Evolutionary conservation across 2,888 invertebrate genomes (phyloP), one percentile per base, ranked within the genome.

Genomic region (Scrobipalpa atriplicella): DNA sequence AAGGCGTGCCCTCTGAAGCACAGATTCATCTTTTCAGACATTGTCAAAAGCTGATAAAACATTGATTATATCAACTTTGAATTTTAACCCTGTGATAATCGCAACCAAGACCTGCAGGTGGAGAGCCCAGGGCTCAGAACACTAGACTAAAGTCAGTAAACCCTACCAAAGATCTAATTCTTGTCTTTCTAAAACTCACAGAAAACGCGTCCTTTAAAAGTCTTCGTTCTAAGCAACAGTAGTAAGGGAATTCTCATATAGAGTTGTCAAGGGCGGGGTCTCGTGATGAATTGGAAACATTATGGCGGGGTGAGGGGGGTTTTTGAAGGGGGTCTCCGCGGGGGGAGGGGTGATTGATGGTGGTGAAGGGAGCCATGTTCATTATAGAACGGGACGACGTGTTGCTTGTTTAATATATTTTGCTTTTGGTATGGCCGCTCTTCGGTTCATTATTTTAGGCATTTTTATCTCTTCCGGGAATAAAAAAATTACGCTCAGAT

Each of bases 201-300:
- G 38, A 3, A 36, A 58, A 38, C 16, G 8, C 38, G 38, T 16
- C 9, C 41, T 38, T 8, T 19, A 62, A 11, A 29, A 19, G 11
- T 58, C 29, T 18, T 66, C 69, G n/a, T n/a, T 47, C 47, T 47
- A 11, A 56, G 54, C 9, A 56, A 56, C 69, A 69, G 73, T 79
- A 82, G 75, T 75, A 78, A 70, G 81, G 81, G 80, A 86, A 76
- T 83, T 83, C 86, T 86, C 92, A 86, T 93, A 94, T 94, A 93
- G 93, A 94, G 94, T 93, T 93, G 93, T 94, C 93, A 93, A 91
- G 92, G 94, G 94, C 93, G 93, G 93, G 85, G 93, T 92, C 83
- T 89, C 83, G 91, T 92, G 92, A 93, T 93, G 93, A 90, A 93
- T 93, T 91, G 90, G 87, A 83, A 89, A 89, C 90, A 87, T 89